These are phyloP conservation scores for Hemicentrotus pulcherrimus DNA, from an alignment of 35 echinoderm and acorn worm species.

Conservation along the genomic window DNA sequence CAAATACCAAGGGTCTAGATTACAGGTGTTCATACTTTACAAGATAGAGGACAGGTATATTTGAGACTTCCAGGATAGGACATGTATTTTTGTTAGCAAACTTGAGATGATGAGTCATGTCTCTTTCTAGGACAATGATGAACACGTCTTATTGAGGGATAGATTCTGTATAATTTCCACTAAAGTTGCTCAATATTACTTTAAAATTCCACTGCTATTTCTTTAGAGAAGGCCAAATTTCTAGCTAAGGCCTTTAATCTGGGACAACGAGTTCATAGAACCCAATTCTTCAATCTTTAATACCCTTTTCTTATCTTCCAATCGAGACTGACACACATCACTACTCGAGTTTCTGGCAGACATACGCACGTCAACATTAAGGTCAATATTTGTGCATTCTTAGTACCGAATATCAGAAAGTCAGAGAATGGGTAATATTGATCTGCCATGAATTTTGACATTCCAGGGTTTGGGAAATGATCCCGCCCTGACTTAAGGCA, in stretches of 20 bases:
- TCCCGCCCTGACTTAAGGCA: background rate
- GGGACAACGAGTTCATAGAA: background rate
- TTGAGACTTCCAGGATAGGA: background rate
- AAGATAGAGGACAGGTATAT: background rate
- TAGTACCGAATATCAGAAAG: background rate
- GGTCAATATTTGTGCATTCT: conserved; percentile 36
- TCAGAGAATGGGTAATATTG: background rate
- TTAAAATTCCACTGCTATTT: too few relatives aligned
- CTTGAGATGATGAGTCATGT: background rate
- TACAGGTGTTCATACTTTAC: background rate
- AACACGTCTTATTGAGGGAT: background rate
- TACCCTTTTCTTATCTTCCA: background rate
- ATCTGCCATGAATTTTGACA: conserved; percentile 2
- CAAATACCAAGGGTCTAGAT: background rate
- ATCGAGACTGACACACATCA: background rate
- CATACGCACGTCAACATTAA: conserved; percentile 36
- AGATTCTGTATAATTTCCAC: too few relatives aligned
- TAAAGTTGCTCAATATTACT: too few relatives aligned
- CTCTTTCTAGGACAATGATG: background rate
- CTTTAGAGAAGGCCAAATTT: too few relatives aligned
- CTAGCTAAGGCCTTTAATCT: background rate
- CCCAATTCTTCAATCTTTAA: background rate
- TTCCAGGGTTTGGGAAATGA: background rate
- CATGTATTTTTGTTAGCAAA: background rate
- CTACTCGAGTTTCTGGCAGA: background rate